Evolutionary conservation across 2,113 vertebrate genomes (phyloP), one percentile per base, ranked within the genome.

Genomic region (Setophaga petechia): DNA sequence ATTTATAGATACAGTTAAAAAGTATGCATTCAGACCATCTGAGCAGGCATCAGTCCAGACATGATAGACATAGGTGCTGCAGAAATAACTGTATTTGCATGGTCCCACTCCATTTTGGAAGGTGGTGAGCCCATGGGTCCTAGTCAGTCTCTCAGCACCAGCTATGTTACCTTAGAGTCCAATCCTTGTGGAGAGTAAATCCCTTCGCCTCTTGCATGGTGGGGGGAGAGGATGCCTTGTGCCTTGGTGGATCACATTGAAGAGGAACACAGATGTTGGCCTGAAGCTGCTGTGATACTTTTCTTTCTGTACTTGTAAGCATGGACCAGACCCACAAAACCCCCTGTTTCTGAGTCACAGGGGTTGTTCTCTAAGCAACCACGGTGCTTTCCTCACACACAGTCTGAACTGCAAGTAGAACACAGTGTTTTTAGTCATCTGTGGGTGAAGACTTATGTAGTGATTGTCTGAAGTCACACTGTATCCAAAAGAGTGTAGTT

Each of bases 391-490:
- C 10, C 39, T 90, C 47, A 37, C 51, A 28, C 0, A 0, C 15
- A 35, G 15, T 18, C n/a, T 46, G 20, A 84, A 51, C 46, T 58
- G 2, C 46, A 31, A 52, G 31, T 27, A 46, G 39, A 43, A 37
- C 11, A 43, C 0, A 0, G 4, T 7, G 4, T 1, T 6, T 65
- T 62, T n/a, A 43, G 31, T 72, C n/a, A 30, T 49, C 4, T n/a
- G 44, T 47, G 9, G 22, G 10, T 90, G 35, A 63, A 37, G 20
- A 59, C 9, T 18, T 8, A 31, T 44, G 31, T 74, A 44, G 51
- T 49, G 10, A 30, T 62, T 55, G 15, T 62, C 57, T 62, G n/a
- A 84, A 84, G 30, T 59, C 2, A 0, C 31, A 5, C 73, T 71
- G 18, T 63, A 55, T 47, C 54, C 28, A 22, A 6, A 43, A 41